phyloP scores from a whole-genome alignment of 2,113 vertebrate genomes.

The Microcebus tavaratra region DNA sequence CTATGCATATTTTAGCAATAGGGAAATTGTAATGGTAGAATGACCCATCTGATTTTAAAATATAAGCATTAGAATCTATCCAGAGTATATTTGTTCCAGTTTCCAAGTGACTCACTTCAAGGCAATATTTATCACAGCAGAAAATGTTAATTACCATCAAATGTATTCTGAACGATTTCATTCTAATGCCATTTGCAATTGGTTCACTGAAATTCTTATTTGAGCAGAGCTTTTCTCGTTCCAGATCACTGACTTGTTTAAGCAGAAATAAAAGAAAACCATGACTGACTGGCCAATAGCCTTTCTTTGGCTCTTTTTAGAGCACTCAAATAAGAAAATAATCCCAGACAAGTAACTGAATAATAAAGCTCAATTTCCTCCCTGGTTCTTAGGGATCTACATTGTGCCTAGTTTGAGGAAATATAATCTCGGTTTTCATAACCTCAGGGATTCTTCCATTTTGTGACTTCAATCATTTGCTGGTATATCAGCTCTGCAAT shows the following conservation, averaged over 20 bases:
- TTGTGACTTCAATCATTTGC: background rate
- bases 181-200: conserved; percentile 62
- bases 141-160: conserved; percentile 68
- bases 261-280: conserved; percentile 60
- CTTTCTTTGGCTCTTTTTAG: conserved; percentile 16
- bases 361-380: background rate
- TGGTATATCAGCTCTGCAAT: background rate
- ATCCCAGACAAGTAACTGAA: background rate
- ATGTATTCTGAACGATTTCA: conserved; percentile 62
- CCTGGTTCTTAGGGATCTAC: background rate
- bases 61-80: conserved; percentile 24
- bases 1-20: background rate
- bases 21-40: background rate
- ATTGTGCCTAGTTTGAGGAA: background rate
- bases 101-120: conserved; percentile 57
- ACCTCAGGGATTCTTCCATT: background rate
- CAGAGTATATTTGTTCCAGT: conserved; percentile 50
- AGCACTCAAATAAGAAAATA: conserved; percentile 55
- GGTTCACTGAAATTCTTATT: conserved; percentile 61
- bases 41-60: conserved; percentile 39
- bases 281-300: background rate
- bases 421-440: background rate
- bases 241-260: conserved; percentile 67
- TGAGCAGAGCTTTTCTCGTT: conserved; percentile 59
- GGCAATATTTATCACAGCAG: conserved; percentile 52